These are phyloP conservation scores for Rhogogaster chlorosoma DNA, from an alignment of 2,888 invertebrate genomes.

Conservation along the genomic window DNA sequence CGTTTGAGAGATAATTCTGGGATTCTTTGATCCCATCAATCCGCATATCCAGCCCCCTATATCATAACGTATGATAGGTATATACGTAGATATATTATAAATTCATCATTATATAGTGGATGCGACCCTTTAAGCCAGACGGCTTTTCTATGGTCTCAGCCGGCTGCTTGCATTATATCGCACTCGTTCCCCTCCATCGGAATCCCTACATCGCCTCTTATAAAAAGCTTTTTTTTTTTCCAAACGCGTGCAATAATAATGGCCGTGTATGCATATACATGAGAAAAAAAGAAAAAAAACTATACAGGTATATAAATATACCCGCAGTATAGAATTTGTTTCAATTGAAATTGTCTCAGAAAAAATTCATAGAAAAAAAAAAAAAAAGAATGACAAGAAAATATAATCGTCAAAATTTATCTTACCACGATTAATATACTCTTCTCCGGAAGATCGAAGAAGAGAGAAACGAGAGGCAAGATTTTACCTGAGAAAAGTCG, in stretches of 20 bases:
- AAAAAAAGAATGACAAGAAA: background rate
- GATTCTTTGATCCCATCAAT: too few species aligned
- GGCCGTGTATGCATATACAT: background rate
- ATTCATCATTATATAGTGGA: constrained; percentile 56
- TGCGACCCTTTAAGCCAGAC: constrained; percentile 76
- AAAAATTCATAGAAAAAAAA: background rate
- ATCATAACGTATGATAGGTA: background rate
- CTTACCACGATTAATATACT: too few species aligned
- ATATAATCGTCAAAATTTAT: too few species aligned
- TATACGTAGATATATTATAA: background rate
- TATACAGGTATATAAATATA: background rate
- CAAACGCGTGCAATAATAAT: constrained; percentile 58
- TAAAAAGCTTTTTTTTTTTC: constrained; percentile 66
- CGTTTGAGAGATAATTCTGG: too few species aligned
- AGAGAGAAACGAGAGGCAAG: too few species aligned
- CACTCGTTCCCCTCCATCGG: constrained; percentile 58
- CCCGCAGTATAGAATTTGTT: background rate
- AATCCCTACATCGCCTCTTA: constrained; percentile 56
- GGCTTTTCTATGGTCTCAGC: constrained; percentile 74
- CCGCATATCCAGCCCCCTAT: background rate
- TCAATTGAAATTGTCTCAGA: too few species aligned
- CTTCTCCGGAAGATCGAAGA: too few species aligned
- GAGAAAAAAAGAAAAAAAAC: too few species aligned
- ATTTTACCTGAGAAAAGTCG: too few species aligned
- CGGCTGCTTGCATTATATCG: constrained; percentile 49